phyloP scores from a whole-genome alignment of 2,797 vertebrate genomes.

The Nasua narica region DNA sequence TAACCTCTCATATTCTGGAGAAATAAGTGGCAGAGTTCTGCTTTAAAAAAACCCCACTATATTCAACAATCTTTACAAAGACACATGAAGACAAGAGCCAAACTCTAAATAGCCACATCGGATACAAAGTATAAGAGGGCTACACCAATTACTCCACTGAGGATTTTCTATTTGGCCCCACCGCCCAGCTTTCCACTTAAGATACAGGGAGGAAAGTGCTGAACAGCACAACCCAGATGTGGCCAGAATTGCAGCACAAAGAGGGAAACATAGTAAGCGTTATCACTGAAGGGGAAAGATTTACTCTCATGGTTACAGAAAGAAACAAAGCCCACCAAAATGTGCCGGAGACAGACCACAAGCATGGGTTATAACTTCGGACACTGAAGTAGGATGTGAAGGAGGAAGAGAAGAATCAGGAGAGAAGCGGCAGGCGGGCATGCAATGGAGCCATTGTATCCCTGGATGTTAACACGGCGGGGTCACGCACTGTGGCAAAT shows the following conservation, averaged over 20 bases:
- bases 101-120: not conserved
- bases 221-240: not conserved
- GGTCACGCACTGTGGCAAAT: not conserved
- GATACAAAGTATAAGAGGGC: not conserved
- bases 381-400: not conserved
- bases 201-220: not conserved
- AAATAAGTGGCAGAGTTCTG: not conserved
- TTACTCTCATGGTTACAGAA: not conserved
- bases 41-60: not conserved
- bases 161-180: not conserved
- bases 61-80: not conserved
- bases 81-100: not conserved
- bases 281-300: not conserved
- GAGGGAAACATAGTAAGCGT: accelerated
- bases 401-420: no score
- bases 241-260: not conserved
- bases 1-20: not conserved
- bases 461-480: accelerated
- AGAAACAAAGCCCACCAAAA: not conserved
- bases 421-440: not conserved
- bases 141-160: not conserved
- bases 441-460: accelerated
- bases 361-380: not conserved
- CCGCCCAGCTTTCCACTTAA: not conserved
- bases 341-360: not conserved